A percentile compares a stretch with the other conserved stretches of the same genome.
Conservation (phyloP, 2,797 vertebrate species). For the Steatocranus sp. region DNA sequence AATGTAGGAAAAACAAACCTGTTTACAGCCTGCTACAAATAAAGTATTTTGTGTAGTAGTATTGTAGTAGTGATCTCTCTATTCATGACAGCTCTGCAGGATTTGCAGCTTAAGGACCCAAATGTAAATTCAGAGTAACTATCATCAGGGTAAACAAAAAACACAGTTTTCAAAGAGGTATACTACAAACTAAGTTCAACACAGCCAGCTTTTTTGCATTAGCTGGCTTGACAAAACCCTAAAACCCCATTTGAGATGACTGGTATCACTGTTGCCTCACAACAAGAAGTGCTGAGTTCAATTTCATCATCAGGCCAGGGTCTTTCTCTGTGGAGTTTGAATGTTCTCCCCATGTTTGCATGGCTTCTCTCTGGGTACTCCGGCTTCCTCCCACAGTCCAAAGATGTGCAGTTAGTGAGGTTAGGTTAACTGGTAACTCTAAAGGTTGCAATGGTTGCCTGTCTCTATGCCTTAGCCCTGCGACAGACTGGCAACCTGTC, state of each 20-base stretch:
- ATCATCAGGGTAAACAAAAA: background rate
- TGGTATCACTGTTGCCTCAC: background rate
- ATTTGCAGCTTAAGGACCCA: background rate
- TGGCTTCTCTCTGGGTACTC: background rate
- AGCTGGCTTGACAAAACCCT: background rate
- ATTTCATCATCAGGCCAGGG: fast-evolving
- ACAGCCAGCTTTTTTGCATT: background rate
- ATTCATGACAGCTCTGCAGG: background rate
- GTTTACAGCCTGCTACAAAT: background rate
- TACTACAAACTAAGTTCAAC: background rate
- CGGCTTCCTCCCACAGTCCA: background rate
- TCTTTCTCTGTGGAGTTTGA: background rate
- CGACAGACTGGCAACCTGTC: fast-evolving
- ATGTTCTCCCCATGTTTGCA: background rate
- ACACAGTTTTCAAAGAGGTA: background rate
- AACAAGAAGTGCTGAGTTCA: background rate
- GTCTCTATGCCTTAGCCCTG: background rate
- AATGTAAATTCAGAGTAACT: background rate
- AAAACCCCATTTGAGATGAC: background rate
- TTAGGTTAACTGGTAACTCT: background rate
- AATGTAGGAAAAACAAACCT: background rate
- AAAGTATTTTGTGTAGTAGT: background rate
- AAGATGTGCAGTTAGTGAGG: background rate
- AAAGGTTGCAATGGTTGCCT: fast-evolving
- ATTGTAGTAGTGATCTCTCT: background rate